Evolutionary conservation across 2,888 invertebrate genomes (phyloP).

Genomic region (Papilio elwesi): DNA sequence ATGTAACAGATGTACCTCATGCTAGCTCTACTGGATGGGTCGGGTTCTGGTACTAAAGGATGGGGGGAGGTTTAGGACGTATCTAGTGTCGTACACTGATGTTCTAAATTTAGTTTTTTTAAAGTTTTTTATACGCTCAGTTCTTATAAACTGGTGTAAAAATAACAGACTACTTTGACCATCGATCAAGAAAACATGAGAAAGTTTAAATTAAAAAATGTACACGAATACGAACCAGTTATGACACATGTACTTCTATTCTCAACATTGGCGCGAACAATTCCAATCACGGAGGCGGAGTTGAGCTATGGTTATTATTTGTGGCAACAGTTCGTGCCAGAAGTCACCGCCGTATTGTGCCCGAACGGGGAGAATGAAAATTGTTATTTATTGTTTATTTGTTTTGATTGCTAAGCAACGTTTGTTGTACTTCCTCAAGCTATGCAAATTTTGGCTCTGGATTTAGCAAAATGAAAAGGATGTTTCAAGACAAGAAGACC

Average conservation of each 20-base stretch:
- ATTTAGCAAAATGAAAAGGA: not conserved
- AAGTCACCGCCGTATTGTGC: slow-evolving; percentile 27
- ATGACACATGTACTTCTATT: slow-evolving; percentile 12
- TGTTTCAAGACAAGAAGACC: not conserved
- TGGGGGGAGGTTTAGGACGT: no score
- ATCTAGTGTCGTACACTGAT: no score
- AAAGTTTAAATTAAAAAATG: not conserved
- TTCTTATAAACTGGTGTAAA: no score
- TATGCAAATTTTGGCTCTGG: not conserved
- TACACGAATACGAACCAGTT: not conserved
- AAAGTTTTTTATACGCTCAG: no score
- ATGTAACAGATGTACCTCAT: no score
- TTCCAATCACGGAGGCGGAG: slow-evolving; percentile 36
- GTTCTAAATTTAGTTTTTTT: no score
- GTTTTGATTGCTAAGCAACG: slow-evolving; percentile 17
- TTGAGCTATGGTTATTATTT: slow-evolving; percentile 36
- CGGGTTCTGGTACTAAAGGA: no score
- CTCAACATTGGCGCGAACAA: slow-evolving; percentile 23
- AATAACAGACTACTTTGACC: no score
- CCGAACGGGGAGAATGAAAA: slow-evolving; percentile 25
- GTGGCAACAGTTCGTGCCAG: slow-evolving; percentile 36
- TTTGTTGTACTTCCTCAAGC: not conserved
- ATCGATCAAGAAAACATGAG: not conserved
- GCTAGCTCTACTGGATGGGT: no score
- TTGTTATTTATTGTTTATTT: slow-evolving; percentile 30